Evolutionary conservation across 1,140 invertebrate genomes (phyloP).

Genomic region (Zaprionus nigranus): DNA sequence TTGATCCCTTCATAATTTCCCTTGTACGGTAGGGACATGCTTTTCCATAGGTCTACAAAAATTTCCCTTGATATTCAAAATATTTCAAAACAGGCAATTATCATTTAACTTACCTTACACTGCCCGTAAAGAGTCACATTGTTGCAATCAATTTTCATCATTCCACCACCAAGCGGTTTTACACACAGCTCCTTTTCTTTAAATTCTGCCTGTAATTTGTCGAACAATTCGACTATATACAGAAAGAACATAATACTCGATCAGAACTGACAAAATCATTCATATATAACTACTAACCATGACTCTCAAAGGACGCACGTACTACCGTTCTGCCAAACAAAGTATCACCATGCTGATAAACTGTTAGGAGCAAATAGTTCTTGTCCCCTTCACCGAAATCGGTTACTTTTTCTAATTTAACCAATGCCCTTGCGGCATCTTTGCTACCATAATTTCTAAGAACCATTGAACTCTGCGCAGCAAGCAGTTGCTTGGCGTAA

Average conservation of each 20-base stretch:
- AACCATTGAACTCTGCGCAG: not conserved
- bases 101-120: slow-evolving; percentile 42
- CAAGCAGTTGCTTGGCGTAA: not conserved
- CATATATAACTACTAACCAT: slow-evolving; percentile 39
- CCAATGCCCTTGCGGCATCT: slow-evolving; percentile 6
- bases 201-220: slow-evolving; percentile 34
- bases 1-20: slow-evolving; percentile 34
- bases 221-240: slow-evolving; percentile 30
- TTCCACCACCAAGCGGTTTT: slow-evolving; percentile 54
- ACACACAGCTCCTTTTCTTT: slow-evolving; percentile 37
- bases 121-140: slow-evolving; percentile 42
- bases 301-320: slow-evolving; percentile 27
- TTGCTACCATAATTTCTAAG: slow-evolving; percentile 1
- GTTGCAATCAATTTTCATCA: slow-evolving; percentile 9
- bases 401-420: slow-evolving; percentile 12
- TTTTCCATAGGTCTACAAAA: slow-evolving; percentile 52
- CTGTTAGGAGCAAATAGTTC: slow-evolving; percentile 36
- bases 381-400: slow-evolving; percentile 30
- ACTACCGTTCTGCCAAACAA: slow-evolving; percentile 42
- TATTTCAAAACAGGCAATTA: not conserved
- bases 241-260: not conserved
- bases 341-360: slow-evolving; percentile 54
- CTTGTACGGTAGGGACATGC: slow-evolving; percentile 54
- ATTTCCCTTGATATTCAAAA: not conserved
- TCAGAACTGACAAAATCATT: not conserved